Evolutionary conservation across 92 coral and sea anemone species (phyloP).

Genomic region (Umimayanthus kanabou): DNA sequence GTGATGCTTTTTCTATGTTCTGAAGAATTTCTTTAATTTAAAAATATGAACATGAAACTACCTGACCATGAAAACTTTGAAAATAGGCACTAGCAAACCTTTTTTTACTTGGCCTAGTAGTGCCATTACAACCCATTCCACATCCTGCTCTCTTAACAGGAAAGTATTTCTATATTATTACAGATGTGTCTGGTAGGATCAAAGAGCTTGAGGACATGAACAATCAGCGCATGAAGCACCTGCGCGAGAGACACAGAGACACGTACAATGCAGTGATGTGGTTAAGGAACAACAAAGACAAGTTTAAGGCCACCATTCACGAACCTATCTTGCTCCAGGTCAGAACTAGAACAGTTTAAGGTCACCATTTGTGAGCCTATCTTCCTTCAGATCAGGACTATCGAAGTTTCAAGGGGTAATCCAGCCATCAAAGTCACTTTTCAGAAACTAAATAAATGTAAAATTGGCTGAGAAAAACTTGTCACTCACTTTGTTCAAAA

Average conservation of each 20-base stretch:
- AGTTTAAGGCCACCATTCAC: slow-evolving; percentile 76
- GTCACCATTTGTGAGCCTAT: slow-evolving; percentile 85
- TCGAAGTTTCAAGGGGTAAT: not conserved
- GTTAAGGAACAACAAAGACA: slow-evolving; percentile 88
- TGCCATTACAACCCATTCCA: too few relatives aligned
- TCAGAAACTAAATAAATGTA: too few relatives aligned
- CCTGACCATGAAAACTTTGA: too few relatives aligned
- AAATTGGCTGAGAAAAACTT: not conserved
- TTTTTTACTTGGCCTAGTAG: too few relatives aligned
- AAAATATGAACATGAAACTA: too few relatives aligned
- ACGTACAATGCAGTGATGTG: slow-evolving; percentile 98
- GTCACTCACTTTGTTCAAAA: not conserved
- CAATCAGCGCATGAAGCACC: slow-evolving; percentile 79
- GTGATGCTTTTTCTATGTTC: too few relatives aligned
- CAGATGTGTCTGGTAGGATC: slow-evolving; percentile 75
- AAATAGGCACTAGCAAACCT: too few relatives aligned
- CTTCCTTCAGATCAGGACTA: slow-evolving; percentile 70
- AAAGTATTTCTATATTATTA: not conserved
- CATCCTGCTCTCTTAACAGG: too few relatives aligned
- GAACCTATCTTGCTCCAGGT: slow-evolving; percentile 92
- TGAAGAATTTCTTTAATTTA: too few relatives aligned
- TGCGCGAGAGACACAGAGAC: slow-evolving; percentile 68
- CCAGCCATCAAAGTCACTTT: too few relatives aligned
- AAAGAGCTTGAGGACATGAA: slow-evolving; percentile 85
- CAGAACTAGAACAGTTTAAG: slow-evolving; percentile 48